Base-by-base conservation (phyloP, 1,140 invertebrate genomes). In the Pseudomyrmex sp. region DNA sequence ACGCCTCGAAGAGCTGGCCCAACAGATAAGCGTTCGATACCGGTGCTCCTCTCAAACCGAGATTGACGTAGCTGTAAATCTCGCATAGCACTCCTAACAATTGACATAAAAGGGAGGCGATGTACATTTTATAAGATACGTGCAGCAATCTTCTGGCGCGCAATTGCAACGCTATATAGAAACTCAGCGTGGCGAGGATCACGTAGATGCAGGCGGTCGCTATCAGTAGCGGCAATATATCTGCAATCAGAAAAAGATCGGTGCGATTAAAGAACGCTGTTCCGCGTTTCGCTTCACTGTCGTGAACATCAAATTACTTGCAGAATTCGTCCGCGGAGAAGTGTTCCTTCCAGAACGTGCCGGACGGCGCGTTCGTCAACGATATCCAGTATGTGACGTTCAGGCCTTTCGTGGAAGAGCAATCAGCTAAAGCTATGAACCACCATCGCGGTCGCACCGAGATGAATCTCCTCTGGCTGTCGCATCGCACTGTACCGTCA, bases 321-420 rank as follows among this genome's bases (percentile, higher is more conserved):
- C 98, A 98, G 93, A 98, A 98, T 95, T 99, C 97, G 93, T 99
- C 98, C 56, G 98, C 98, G 0, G 98, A 98, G 92, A 98, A 98
- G 92, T 99, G 98, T 90, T 97, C 96, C 89, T 96, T 96, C 96
- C 97, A 98, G 85, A 97, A 96, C 91, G 97, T 96, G 0, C 96
- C 96, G 13, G 95, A 94, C 1, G 95, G 94, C 8, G 97, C 97
- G 94, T 99, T 99, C 0, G 97, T 98, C 97, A 98, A 95, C 52
- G 91, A 92, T 62, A 93, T 88, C 82, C 87, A 88, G 66, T 92
- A 93, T 0, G 90, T 87, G 4, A 93, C 65, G 44, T 93, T 93
- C 9, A 93, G 20, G 7, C 92, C 92, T 35, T 4, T 89, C 8
- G 69, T 35, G 0, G 91, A 91, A 5, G 84, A 75, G 62, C 92